Percentiles rank a stretch among this genome's conserved stretches.
phyloP scores from a whole-genome alignment of 2,113 vertebrate species.

The Riparia riparia region DNA sequence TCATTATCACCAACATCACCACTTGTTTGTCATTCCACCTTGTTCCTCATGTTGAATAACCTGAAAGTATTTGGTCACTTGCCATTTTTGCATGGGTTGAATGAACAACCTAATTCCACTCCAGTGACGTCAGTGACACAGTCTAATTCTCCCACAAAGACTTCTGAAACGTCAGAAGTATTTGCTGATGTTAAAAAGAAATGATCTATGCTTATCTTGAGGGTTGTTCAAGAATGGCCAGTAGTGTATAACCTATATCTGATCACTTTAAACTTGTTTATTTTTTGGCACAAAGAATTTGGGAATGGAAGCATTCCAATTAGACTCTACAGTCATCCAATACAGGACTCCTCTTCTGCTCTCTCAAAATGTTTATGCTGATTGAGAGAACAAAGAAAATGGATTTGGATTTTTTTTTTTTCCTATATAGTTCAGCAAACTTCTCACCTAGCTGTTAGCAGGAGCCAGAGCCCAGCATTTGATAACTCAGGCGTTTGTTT shows the following conservation, averaged over 20 bases:
- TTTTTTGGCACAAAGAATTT: conserved; percentile 14
- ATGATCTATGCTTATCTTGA: background rate
- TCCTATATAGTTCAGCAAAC: background rate
- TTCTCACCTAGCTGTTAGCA: background rate
- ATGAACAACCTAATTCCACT: conserved; percentile 2
- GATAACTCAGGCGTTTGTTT: background rate
- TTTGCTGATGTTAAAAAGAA: conserved; percentile 15
- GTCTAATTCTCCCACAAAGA: background rate
- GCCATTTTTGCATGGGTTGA: conserved; percentile 33
- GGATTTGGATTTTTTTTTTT: background rate
- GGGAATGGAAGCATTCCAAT: background rate
- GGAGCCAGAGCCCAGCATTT: background rate
- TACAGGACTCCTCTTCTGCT: background rate
- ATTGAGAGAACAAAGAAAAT: conserved; percentile 9
- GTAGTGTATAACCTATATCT: background rate
- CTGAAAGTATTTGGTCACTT: conserved; percentile 53
- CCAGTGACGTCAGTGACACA: conserved; percentile 1
- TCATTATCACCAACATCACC: background rate
- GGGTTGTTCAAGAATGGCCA: background rate
- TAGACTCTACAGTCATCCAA: background rate
- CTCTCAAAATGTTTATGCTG: background rate
- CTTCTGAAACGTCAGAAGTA: background rate
- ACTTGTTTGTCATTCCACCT: background rate
- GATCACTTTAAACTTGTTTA: conserved; percentile 25
- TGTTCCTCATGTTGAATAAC: conserved; percentile 3